These are phyloP conservation scores for Chondrilla cf. caribensis DNA, from an alignment of 37 sponge, comb jelly and placozoan genomes.

Conservation along the genomic window DNA sequence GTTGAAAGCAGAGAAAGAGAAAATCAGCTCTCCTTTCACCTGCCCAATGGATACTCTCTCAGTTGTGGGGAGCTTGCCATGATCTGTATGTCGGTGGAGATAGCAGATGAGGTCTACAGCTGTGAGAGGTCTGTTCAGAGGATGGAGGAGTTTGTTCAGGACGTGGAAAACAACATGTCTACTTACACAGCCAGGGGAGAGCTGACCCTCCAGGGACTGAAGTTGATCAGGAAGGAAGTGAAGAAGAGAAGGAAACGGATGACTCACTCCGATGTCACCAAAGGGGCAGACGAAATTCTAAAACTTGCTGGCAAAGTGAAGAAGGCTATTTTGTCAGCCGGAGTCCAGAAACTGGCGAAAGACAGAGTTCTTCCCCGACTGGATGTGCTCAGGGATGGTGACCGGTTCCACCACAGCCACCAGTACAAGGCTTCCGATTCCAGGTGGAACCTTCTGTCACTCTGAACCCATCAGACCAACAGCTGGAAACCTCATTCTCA, in stretches of 20 bases:
- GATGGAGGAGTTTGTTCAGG: neutral
- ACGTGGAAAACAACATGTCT: neutral
- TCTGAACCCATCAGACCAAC: too few species aligned
- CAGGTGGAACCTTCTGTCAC: constrained; percentile 52
- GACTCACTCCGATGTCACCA: neutral
- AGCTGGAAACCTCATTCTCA: too few species aligned
- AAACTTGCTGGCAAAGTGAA: neutral
- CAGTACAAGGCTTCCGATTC: constrained; percentile 46
- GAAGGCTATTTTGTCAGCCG: constrained; percentile 24
- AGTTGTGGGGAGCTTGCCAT: neutral
- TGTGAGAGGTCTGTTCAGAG: neutral
- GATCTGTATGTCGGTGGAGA: neutral
- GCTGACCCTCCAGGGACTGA: neutral
- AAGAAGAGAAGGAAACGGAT: neutral
- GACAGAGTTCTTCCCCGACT: constrained; percentile 28
- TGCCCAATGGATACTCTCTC: neutral
- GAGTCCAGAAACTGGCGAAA: constrained; percentile 23
- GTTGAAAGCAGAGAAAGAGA: neutral
- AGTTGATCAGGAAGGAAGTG: neutral
- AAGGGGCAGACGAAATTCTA: constrained; percentile 8
- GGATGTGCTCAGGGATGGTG: constrained; percentile 13
- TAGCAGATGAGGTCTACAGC: constrained; percentile 16
- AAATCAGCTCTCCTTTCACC: neutral
- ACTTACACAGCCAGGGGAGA: neutral
- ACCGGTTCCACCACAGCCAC: constrained; percentile 35